These are phyloP conservation scores for Axea sp. DNA, from an alignment of 2,888 invertebrate genomes.

Conservation along the genomic window DNA sequence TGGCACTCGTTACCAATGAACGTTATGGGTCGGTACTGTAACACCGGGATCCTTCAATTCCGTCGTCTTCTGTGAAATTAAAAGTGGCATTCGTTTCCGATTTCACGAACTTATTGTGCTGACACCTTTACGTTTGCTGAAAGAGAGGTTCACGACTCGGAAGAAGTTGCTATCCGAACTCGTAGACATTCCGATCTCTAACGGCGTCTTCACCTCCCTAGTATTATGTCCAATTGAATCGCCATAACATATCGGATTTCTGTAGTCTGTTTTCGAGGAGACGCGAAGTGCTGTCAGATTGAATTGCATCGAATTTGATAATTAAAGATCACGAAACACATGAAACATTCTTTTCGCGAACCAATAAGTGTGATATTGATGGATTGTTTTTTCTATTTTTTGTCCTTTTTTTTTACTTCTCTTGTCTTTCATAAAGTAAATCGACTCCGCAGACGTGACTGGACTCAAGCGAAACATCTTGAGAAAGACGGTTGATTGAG, in stretches of 20 bases:
- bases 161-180: background rate
- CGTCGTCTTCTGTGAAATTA: conserved; percentile 37
- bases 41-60: conserved; percentile 52
- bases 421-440: conserved; percentile 70
- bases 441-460: conserved; percentile 72
- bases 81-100: conserved; percentile 48
- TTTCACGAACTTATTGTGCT: conserved; percentile 45
- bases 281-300: conserved; percentile 3
- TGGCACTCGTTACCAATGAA: too few relatives aligned
- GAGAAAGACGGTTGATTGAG: conserved; percentile 60
- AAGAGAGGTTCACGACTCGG: conserved; percentile 6
- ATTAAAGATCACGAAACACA: conserved; percentile 43
- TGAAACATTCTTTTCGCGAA: conserved; percentile 30
- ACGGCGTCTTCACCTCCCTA: background rate
- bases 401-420: conserved; percentile 5
- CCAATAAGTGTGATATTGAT: conserved; percentile 51
- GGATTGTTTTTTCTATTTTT: conserved; percentile 26
- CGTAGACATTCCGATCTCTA: background rate
- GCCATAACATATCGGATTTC: conserved; percentile 1
- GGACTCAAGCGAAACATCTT: conserved; percentile 64
- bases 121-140: conserved; percentile 33
- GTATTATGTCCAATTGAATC: conserved; percentile 14
- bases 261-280: background rate
- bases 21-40: too few relatives aligned
- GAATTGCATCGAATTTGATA: conserved; percentile 23